phyloP scores from a whole-genome alignment of 2,113 vertebrate species.

The Chaetodon trifascialis region DNA sequence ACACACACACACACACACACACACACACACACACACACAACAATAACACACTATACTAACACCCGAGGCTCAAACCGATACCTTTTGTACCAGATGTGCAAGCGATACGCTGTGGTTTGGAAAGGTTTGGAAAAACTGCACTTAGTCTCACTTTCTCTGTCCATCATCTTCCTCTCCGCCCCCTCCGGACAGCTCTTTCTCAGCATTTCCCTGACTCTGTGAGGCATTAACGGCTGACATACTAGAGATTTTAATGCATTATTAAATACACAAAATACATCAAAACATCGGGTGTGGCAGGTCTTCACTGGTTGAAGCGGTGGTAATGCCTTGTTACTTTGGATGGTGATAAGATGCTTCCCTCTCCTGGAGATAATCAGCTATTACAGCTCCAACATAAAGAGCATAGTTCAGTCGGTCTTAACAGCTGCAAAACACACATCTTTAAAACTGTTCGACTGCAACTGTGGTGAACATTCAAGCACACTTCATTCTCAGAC shows the following conservation, averaged over 20 bases:
- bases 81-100: background rate
- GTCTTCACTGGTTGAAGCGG: background rate
- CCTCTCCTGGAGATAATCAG: conserved; percentile 64
- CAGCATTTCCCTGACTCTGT: background rate
- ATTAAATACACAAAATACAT: background rate
- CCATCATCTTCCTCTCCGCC: background rate
- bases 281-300: conserved; percentile 44
- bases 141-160: conserved; percentile 11
- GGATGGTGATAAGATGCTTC: conserved; percentile 43
- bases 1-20: background rate
- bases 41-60: conserved; percentile 19
- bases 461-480: background rate
- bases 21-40: too few species aligned
- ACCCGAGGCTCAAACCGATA: conserved; percentile 42
- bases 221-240: background rate
- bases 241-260: background rate
- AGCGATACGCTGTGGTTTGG: conserved; percentile 35
- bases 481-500: background rate
- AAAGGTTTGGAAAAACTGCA: conserved; percentile 2
- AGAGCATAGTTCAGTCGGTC: background rate
- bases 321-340: background rate
- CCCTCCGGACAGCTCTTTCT: background rate
- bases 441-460: background rate
- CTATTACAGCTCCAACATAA: conserved; percentile 49
- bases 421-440: background rate